Base-by-base conservation (phyloP, 2,888 invertebrate species). In the Chrysina gloriosa region DNA sequence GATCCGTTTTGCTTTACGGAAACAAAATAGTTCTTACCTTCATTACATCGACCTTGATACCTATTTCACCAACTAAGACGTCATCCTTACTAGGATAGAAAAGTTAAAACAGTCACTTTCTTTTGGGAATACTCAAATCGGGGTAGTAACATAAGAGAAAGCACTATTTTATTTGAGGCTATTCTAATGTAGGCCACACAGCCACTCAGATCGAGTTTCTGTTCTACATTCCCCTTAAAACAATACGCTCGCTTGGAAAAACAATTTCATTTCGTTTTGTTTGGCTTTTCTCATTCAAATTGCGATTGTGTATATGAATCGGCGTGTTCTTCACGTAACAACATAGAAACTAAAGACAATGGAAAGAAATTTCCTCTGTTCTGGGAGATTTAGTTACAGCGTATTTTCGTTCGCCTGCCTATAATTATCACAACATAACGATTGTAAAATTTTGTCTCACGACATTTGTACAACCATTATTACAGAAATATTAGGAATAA, bases 391-490 rank as follows among this genome's bases (percentile, higher is more conserved):
- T 2, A 11, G 21, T 21, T n/a, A 25, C 23, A 48, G 45, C 11
- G 56, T 21, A 56, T 21, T 56, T 56, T 36, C 34, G 36, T 23
- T n/a, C n/a, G 23, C 23, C 16, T 48, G 63, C 61, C 69, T 54
- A 61, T 61, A 65, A 69, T 69, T 69, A 69, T 69, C 63, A 34
- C 67, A 66, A 67, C 48, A 64, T 71, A 65, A 64, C 68, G 47
- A 69, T 63, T 66, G 67, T 71, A 31, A 67, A 63, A 25, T 48
- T 48, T 48, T 66, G 64, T 73, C 73, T 69, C 73, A 71, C 73
- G 73, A 67, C 65, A 56, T 68, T 70, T 70, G 65, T 68, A 34
- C 63, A 42, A 63, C 70, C 70, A 72, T 71, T 70, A 70, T 56
- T 56, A 21, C 56, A 21, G 36, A 56, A 56, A 36, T 36, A 11